Evolutionary conservation across 2,888 invertebrate genomes (phyloP).

Genomic region (Drosophila infuscata): DNA sequence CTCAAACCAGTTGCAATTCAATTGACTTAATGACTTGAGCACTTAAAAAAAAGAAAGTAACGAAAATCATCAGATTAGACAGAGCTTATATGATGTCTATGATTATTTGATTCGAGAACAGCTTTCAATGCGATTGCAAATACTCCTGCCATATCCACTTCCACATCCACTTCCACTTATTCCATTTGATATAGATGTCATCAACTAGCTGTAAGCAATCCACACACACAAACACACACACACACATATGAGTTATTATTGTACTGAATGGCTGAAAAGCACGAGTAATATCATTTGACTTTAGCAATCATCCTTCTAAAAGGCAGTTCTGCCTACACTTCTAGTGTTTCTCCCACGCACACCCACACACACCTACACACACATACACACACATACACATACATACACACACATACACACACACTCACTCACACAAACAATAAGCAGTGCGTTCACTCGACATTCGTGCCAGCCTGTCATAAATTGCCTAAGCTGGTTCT

Average conservation of each 20-base stretch:
- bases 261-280: conserved; percentile 28
- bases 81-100: not conserved
- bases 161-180: not conserved
- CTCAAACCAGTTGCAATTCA: not conserved
- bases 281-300: conserved; percentile 53
- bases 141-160: not conserved
- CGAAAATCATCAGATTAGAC: not conserved
- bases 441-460: conserved; percentile 25
- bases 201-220: conserved; percentile 13
- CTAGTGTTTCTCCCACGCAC: conserved; percentile 28
- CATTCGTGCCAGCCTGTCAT: conserved; percentile 49
- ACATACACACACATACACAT: not conserved
- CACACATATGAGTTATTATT: conserved; percentile 35
- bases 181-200: not conserved
- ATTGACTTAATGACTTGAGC: not conserved
- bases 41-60: not conserved
- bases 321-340: conserved; percentile 17
- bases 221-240: not conserved
- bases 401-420: not conserved
- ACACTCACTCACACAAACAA: not conserved
- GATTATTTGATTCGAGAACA: not conserved
- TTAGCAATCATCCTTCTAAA: conserved; percentile 41
- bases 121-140: conserved; percentile 1
- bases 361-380: not conserved
- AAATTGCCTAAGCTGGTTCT: conserved; percentile 62